phyloP scores from a whole-genome alignment of 2,113 vertebrate genomes.

The Perognathus longimembris region DNA sequence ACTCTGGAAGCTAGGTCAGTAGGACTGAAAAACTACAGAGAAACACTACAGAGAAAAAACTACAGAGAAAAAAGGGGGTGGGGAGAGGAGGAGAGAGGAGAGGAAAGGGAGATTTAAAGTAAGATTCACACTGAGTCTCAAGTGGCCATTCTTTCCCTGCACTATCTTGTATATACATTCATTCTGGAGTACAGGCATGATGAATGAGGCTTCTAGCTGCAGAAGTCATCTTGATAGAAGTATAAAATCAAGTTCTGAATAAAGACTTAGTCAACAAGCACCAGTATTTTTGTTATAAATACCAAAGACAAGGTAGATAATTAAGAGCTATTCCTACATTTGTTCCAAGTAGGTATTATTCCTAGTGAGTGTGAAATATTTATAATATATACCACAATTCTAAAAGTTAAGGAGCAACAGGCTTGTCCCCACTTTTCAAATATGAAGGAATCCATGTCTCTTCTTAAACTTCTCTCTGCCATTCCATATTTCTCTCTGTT shows the following conservation, averaged over 20 bases:
- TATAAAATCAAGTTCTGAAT: background rate
- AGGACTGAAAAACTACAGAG: too few species aligned
- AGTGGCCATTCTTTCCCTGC: background rate
- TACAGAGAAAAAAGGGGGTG: too few species aligned
- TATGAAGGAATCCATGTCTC: background rate
- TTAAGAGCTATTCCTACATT: background rate
- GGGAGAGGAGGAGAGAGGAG: background rate
- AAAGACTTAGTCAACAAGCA: background rate
- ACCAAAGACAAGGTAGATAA: background rate
- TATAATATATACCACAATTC: background rate
- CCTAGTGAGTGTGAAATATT: background rate
- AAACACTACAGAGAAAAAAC: too few species aligned
- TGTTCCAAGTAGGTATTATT: constrained; percentile 15
- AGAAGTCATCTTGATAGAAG: background rate
- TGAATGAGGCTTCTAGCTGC: background rate
- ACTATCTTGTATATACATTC: constrained; percentile 12
- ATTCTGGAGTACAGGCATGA: background rate
- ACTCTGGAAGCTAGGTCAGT: too few species aligned
- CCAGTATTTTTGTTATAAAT: background rate
- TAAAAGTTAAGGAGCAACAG: background rate
- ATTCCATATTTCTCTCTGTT: background rate
- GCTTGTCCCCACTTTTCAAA: background rate
- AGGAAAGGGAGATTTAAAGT: background rate
- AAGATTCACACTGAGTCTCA: background rate
- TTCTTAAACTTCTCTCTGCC: background rate